Evolutionary conservation across 2,888 invertebrate species (phyloP), one percentile per base, ranked within the genome.

Genomic region (Marronus borbonicus): DNA sequence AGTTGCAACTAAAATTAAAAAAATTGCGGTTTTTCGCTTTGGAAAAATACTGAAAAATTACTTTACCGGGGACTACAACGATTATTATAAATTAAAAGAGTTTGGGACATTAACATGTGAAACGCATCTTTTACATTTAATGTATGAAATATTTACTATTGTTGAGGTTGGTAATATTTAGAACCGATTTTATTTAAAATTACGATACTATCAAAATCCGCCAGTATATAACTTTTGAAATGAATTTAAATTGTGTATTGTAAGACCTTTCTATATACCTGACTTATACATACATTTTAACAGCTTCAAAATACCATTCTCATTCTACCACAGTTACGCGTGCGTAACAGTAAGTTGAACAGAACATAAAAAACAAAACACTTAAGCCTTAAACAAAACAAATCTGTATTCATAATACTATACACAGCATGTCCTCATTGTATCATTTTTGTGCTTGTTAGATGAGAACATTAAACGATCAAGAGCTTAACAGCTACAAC

Each of bases 371-470:
- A 58, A 60, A 72, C 60, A 72, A 39, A 72, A 72, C 58, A 72
- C 58, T 58, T 58, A 52, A 14, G 31, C 24, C 36, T 31, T 70
- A 55, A n/a, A 58, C 24, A 39, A 58, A 52, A 50, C 28, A 60
- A 58, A 58, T 44, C 72, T 72, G 72, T 72, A 72, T 72, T 72
- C 72, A 72, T 72, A 72, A 72, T 72, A 72, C 72, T 72, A 14
- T 52, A 60, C 58, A 72, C 60, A 58, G 72, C 72, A 72, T 72
- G 72, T 72, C 58, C 39, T 60, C 72, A 72, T 72, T 72, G 5
- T 17, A 58, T 28, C 28, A 58, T 58, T 58, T 70, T 72, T 72
- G 60, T 72, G 72, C 72, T 72, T 72, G 72, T 72, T 72, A 72
- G 72, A 39, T 20, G 17, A 70, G 55, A 17, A 50, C 50, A 52